Percentiles rank a stretch among this genome's conserved stretches.
Conservation (phyloP, 1,140 invertebrate genomes). For the Rhagoletis zephyria region DNA sequence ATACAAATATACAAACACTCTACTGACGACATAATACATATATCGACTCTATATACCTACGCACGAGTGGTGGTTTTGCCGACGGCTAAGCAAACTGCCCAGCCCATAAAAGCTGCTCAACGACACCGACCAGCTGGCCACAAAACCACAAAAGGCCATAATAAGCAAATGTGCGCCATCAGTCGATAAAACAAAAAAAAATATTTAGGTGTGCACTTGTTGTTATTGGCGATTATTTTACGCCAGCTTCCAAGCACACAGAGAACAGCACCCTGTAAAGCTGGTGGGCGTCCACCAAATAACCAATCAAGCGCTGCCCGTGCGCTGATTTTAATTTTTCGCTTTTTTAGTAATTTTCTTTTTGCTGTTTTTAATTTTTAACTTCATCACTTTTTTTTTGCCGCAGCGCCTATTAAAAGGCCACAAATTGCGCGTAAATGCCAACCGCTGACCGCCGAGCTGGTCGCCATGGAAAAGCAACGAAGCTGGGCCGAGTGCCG, state of each 20-base stretch:
- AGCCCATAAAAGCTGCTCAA: neutral
- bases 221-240: neutral
- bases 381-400: neutral
- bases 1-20: neutral
- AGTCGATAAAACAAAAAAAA: neutral
- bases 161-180: constrained; percentile 42
- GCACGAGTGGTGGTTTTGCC: constrained; percentile 17
- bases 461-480: neutral
- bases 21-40: neutral
- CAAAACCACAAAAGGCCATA: constrained; percentile 44
- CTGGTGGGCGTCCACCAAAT: neutral
- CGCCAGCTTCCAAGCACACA: neutral
- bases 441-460: constrained; percentile 25
- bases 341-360: neutral
- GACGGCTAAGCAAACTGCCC: constrained; percentile 37
- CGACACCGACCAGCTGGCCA: constrained; percentile 5
- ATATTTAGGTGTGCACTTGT: neutral
- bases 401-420: constrained; percentile 38
- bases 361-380: neutral
- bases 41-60: neutral
- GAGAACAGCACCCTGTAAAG: neutral
- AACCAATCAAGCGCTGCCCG: neutral
- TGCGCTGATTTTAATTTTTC: neutral
- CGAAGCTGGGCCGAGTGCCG: neutral
- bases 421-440: constrained; percentile 55